Percentiles rank a stretch among this genome's conserved stretches.
Evolutionary conservation across 1,140 invertebrate species (phyloP).

Genomic region (Sesamia nonagrioides): DNA sequence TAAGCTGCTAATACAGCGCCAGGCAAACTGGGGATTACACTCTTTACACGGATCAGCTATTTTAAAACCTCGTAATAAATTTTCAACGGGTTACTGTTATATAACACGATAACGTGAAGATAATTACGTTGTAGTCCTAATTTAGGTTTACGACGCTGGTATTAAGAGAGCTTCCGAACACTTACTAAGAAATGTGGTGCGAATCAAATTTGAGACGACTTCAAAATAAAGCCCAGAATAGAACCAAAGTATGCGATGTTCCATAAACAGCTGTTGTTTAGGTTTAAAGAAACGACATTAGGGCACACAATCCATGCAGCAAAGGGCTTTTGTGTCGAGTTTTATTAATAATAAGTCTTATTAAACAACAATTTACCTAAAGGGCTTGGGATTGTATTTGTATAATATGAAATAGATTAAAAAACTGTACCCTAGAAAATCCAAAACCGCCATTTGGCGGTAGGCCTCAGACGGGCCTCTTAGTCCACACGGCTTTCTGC

Average conservation of each 20-base stretch:
- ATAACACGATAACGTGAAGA: not conserved
- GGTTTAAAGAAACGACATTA: not conserved
- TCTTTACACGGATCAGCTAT: not conserved
- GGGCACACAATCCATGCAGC: too few relatives aligned
- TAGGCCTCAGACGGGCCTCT: too few relatives aligned
- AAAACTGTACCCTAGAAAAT: too few relatives aligned
- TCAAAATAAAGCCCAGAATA: constrained; percentile 10
- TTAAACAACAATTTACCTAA: too few relatives aligned
- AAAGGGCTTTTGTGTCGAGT: too few relatives aligned
- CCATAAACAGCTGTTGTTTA: constrained; percentile 2
- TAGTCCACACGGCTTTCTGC: not conserved
- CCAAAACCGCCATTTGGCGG: too few relatives aligned
- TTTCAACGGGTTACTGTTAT: not conserved
- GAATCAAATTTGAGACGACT: not conserved
- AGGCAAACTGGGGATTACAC: not conserved
- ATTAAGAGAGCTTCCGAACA: too few relatives aligned
- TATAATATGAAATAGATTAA: too few relatives aligned
- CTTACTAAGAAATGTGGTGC: not conserved
- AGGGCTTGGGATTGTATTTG: too few relatives aligned
- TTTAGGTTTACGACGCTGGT: not conserved
- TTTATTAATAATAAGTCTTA: too few relatives aligned
- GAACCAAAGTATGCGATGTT: not conserved
- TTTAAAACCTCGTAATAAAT: not conserved
- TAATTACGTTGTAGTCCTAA: not conserved
- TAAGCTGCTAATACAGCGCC: not conserved